A percentile compares a stretch with the other conserved stretches of the same genome.
Evolutionary conservation across 2,888 invertebrate species (phyloP).

Genomic region (Phrixothrix hirtus): DNA sequence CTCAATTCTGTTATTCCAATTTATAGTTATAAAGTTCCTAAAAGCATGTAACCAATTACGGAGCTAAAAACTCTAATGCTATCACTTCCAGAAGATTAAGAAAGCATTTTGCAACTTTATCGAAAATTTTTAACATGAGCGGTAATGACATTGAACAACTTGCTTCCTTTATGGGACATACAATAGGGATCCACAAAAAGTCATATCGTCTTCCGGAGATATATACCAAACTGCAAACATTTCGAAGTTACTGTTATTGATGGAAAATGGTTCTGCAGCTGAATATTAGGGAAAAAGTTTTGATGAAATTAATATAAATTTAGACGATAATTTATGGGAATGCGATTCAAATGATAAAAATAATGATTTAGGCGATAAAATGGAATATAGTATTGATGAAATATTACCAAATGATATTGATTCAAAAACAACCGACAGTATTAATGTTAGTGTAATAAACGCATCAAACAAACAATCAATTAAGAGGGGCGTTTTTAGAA

Average conservation of each 20-base stretch:
- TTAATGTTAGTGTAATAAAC: too few species aligned
- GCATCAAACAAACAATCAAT: not conserved
- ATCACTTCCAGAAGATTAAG: not conserved
- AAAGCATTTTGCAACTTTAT: not conserved
- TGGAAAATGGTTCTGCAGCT: not conserved
- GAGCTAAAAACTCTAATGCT: too few species aligned
- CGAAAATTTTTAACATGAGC: not conserved
- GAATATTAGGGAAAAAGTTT: not conserved
- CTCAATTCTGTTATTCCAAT: constrained; percentile 19
- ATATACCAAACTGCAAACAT: not conserved
- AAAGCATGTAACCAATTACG: constrained; percentile 10
- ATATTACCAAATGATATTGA: too few species aligned
- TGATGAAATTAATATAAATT: not conserved
- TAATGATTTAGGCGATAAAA: too few species aligned
- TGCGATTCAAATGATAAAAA: not conserved
- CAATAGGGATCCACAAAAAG: not conserved
- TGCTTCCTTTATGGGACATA: not conserved
- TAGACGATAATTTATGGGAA: not conserved
- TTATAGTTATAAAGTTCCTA: constrained; percentile 35
- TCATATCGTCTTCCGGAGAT: not conserved
- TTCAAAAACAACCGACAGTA: too few species aligned
- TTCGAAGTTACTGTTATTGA: too few species aligned
- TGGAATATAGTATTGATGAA: too few species aligned
- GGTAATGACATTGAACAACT: not conserved
- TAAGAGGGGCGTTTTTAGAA: too few species aligned